These are phyloP conservation scores for Azemiops feae DNA, from an alignment of 2,113 vertebrate species.

Conservation along the genomic window DNA sequence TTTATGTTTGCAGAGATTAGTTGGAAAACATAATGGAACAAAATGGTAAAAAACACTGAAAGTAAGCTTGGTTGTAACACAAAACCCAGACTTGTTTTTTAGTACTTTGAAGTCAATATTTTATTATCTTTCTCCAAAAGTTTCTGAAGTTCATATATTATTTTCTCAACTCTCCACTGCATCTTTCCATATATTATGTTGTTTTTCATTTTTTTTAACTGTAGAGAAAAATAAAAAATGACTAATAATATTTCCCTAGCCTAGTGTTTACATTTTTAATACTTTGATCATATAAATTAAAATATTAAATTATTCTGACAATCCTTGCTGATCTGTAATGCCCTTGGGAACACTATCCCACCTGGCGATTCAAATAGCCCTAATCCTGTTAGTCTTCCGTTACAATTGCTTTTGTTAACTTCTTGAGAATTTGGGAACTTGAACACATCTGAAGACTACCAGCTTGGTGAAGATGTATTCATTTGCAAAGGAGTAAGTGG, in stretches of 20 bases:
- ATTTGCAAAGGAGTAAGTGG: neutral
- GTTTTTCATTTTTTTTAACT: neutral
- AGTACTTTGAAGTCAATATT: neutral
- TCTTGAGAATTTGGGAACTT: neutral
- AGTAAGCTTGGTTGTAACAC: neutral
- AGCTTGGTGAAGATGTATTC: neutral
- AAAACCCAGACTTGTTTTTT: slow-evolving; percentile 2
- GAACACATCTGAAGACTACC: neutral
- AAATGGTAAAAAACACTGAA: neutral
- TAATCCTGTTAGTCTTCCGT: neutral
- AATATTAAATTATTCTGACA: neutral
- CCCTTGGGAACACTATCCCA: neutral
- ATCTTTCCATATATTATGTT: neutral
- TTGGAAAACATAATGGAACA: slow-evolving; percentile 13
- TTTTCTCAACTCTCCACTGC: neutral
- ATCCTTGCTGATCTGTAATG: neutral
- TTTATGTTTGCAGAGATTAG: neutral
- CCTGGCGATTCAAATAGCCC: neutral
- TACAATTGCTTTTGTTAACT: too few relatives aligned
- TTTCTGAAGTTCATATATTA: neutral
- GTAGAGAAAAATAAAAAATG: neutral
- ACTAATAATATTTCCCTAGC: neutral
- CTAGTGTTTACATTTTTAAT: neutral
- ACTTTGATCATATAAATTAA: neutral
- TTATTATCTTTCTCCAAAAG: neutral